Conservation (phyloP, 2,888 invertebrate genomes). For the Scrobipalpa atriplicella region DNA sequence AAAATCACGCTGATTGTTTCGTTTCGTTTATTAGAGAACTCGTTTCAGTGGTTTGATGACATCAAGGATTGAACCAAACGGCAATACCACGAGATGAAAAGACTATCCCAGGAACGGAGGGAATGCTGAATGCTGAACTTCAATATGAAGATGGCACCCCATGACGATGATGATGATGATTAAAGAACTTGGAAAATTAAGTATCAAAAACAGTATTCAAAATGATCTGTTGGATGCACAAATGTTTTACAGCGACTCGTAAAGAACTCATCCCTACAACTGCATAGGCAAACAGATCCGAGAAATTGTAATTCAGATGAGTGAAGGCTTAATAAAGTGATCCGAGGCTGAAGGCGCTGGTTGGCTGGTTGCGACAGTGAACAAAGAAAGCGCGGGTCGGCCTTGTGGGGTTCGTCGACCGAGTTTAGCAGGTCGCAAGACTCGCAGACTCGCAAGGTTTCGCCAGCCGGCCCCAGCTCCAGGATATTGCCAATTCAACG, state of each 20-base stretch:
- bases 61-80: too few species aligned
- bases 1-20: too few species aligned
- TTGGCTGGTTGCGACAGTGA: conserved; percentile 54
- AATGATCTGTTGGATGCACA: neutral
- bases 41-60: too few species aligned
- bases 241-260: neutral
- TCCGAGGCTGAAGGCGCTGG: conserved; percentile 64
- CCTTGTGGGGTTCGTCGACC: conserved; percentile 81
- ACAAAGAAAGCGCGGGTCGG: conserved; percentile 79
- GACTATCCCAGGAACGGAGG: too few species aligned
- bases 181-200: too few species aligned
- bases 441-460: conserved; percentile 82
- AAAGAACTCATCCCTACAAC: neutral
- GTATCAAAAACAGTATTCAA: neutral
- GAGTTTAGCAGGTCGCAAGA: conserved; percentile 81
- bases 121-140: too few species aligned
- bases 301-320: conserved; percentile 67
- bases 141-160: too few species aligned
- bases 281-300: conserved; percentile 33
- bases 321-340: conserved; percentile 74
- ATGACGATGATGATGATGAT: too few species aligned
- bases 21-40: too few species aligned
- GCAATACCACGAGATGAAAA: too few species aligned
- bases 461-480: conserved; percentile 75
- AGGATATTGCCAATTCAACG: conserved; percentile 71